phyloP scores from a whole-genome alignment of 1,140 invertebrate genomes.

The Megathymus violae region DNA sequence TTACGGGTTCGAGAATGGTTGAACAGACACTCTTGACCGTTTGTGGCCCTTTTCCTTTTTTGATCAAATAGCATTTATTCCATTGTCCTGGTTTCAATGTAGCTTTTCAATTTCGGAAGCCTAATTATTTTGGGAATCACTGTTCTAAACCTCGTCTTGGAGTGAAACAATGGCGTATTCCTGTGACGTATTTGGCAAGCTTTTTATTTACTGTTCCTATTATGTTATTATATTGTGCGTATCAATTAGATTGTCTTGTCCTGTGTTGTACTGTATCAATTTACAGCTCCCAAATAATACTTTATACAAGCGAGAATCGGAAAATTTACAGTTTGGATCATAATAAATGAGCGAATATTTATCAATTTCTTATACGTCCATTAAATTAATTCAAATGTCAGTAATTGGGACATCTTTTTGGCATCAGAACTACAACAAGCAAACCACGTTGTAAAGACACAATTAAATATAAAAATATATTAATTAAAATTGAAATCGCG shows the following conservation, averaged over 20 bases:
- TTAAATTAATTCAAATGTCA: slow-evolving; percentile 4
- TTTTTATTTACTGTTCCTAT: slow-evolving; percentile 3
- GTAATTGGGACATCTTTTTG: slow-evolving; percentile 13
- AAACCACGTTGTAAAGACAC: neutral
- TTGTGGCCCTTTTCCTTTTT: too few species aligned
- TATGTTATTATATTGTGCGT: slow-evolving; percentile 2
- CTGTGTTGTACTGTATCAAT: neutral
- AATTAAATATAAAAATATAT: neutral
- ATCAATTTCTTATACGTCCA: slow-evolving; percentile 8
- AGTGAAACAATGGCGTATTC: neutral
- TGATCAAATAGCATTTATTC: too few species aligned
- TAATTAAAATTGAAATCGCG: too few species aligned
- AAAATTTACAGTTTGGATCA: slow-evolving; percentile 2
- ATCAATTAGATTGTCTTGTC: slow-evolving; percentile 7
- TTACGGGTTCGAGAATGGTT: too few species aligned
- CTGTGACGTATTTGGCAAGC: slow-evolving; percentile 4
- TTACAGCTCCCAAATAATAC: neutral
- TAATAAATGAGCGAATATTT: slow-evolving; percentile 13
- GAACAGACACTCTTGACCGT: too few species aligned
- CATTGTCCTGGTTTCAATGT: too few species aligned
- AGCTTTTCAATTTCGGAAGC: too few species aligned
- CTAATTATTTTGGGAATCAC: too few species aligned
- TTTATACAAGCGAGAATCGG: neutral
- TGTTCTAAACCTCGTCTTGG: neutral
- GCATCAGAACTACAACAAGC: slow-evolving; percentile 15